Conservation (phyloP, 2,888 invertebrate species). For the Euproctis similis region DNA sequence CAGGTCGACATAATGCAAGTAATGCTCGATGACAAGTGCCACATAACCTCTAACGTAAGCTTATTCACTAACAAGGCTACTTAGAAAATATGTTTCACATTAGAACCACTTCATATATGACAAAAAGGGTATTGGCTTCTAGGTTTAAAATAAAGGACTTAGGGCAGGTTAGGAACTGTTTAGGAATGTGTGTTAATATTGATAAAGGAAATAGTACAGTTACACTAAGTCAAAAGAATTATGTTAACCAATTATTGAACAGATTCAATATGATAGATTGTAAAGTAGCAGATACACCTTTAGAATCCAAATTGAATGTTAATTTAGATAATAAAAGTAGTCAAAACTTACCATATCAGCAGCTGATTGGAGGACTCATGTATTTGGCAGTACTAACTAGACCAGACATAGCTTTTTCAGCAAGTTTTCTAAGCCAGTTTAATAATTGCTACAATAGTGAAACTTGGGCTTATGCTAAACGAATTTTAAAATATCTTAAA, state of each 20-base stretch:
- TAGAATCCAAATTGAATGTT: neutral
- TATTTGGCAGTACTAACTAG: slow-evolving; percentile 2
- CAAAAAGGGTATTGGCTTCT: no score
- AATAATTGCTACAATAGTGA: neutral
- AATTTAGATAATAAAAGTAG: neutral
- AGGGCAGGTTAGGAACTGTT: slow-evolving; percentile 4
- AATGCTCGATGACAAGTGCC: no score
- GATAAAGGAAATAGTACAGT: neutral
- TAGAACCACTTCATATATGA: no score
- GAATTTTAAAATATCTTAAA: no score
- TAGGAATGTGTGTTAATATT: slow-evolving; percentile 5
- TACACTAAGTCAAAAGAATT: slow-evolving; percentile 4
- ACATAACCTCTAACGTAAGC: no score
- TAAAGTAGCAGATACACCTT: neutral
- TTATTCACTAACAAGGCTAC: no score
- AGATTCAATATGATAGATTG: slow-evolving; percentile 2
- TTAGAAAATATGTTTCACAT: no score
- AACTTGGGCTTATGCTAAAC: neutral
- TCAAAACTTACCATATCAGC: neutral
- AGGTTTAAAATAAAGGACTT: slow-evolving; percentile 6
- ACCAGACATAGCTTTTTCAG: neutral
- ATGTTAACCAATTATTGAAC: slow-evolving; percentile 1
- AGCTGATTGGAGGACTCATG: neutral
- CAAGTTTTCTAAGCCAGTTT: slow-evolving; percentile 2
- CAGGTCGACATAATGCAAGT: no score